Percentiles rank a stretch among this genome's conserved stretches.
Evolutionary conservation across 2,797 vertebrate species (phyloP).

Genomic region (Pangasius larnaudii): DNA sequence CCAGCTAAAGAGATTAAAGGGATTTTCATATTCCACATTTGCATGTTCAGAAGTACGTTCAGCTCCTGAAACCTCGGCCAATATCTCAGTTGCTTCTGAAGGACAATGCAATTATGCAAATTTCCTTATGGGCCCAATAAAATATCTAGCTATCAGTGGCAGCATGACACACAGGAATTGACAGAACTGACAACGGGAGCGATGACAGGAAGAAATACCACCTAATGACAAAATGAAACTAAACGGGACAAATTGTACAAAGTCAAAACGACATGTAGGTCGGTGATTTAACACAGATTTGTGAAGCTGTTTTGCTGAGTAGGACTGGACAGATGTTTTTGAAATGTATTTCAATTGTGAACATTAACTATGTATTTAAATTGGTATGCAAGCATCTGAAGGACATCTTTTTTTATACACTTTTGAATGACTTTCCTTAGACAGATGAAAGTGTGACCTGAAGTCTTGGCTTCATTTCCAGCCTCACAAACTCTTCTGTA

Average conservation of each 20-base stretch:
- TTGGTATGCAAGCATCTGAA: neutral
- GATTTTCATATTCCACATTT: slow-evolving; percentile 19
- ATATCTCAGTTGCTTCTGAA: neutral
- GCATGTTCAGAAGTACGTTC: neutral
- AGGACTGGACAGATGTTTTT: neutral
- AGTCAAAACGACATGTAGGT: slow-evolving; percentile 16
- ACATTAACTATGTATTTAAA: neutral
- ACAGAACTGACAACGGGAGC: slow-evolving; percentile 40
- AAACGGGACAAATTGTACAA: slow-evolving; percentile 14
- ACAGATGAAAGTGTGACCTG: neutral
- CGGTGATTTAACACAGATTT: neutral
- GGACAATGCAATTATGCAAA: slow-evolving; percentile 10
- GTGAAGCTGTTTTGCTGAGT: neutral
- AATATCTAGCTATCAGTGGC: neutral
- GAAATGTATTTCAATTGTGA: neutral
- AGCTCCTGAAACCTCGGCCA: neutral
- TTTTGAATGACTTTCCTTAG: too few relatives aligned
- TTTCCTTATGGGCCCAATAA: neutral
- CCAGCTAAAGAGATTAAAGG: slow-evolving; percentile 24
- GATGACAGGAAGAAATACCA: slow-evolving; percentile 28
- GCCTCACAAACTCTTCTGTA: neutral
- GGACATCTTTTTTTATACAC: neutral
- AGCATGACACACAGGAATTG: slow-evolving; percentile 6
- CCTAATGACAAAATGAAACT: slow-evolving; percentile 9
- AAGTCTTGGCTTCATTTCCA: neutral